Evolutionary conservation across 2,888 invertebrate genomes (phyloP).

Genomic region (Orthosia cruda): DNA sequence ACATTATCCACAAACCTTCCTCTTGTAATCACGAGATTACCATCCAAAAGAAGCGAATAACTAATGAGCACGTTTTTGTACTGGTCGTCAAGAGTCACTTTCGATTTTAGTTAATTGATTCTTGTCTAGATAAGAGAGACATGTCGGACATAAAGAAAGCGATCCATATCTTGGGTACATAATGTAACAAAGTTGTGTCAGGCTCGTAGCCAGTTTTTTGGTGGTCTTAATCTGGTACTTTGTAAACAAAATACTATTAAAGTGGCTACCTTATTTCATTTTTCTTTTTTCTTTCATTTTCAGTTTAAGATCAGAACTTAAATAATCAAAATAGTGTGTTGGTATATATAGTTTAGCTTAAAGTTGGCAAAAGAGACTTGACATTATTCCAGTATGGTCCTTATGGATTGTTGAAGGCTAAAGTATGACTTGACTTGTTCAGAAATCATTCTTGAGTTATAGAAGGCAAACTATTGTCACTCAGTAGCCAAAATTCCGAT

Average conservation of each 20-base stretch:
- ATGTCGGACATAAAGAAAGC: conserved; percentile 78
- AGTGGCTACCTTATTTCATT: background rate
- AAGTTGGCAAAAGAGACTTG: too few relatives aligned
- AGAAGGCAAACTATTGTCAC: background rate
- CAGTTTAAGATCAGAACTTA: background rate
- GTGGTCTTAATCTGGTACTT: conserved; percentile 24
- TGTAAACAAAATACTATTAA: conserved; percentile 33
- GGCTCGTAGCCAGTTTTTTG: conserved; percentile 34
- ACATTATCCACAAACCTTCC: background rate
- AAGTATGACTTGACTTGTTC: background rate
- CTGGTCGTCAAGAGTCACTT: conserved; percentile 74
- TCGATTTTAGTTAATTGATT: conserved; percentile 88
- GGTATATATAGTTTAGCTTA: too few relatives aligned
- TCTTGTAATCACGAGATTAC: conserved; percentile 9
- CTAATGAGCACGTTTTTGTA: conserved; percentile 72
- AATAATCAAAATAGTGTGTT: background rate
- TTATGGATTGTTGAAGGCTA: background rate
- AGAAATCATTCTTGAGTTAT: background rate
- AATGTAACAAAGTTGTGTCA: conserved; percentile 51
- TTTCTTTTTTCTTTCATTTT: background rate
- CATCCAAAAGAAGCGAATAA: conserved; percentile 38
- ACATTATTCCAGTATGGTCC: too few relatives aligned
- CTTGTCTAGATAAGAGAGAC: conserved; percentile 80
- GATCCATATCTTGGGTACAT: conserved; percentile 64
- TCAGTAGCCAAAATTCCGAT: conserved; percentile 44